phyloP scores from a whole-genome alignment of 2,888 invertebrate species.

The Argynnis bischoffii region DNA sequence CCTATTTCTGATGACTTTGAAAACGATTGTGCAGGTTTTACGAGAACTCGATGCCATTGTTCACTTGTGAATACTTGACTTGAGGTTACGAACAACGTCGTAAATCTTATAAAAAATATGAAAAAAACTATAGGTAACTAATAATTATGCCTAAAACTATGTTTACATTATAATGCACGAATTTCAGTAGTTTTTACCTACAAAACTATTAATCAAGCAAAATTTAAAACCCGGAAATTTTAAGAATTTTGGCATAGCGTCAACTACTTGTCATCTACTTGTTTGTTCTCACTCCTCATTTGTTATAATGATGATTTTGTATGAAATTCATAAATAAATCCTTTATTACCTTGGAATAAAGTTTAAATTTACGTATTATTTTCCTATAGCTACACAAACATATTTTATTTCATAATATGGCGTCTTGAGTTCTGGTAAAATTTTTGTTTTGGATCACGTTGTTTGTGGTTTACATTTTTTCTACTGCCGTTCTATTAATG shows the following conservation, averaged over 20 bases:
- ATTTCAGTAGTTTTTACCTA: neutral
- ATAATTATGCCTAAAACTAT: too few relatives aligned
- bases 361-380: neutral
- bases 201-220: constrained; percentile 8
- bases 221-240: constrained; percentile 48
- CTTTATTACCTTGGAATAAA: constrained; percentile 13
- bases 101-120: too few relatives aligned
- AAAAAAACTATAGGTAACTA: too few relatives aligned
- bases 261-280: constrained; percentile 52
- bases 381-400: too few relatives aligned
- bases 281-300: constrained; percentile 17
- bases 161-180: neutral
- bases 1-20: constrained; percentile 22
- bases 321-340: neutral
- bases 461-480: too few relatives aligned
- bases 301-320: constrained; percentile 5
- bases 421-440: constrained; percentile 13
- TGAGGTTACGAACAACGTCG: too few relatives aligned
- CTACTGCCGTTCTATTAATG: too few relatives aligned
- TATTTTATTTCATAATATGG: constrained; percentile 3
- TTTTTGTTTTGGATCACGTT: constrained; percentile 1
- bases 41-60: constrained; percentile 8
- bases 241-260: constrained; percentile 51
- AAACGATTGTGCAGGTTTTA: constrained; percentile 27
- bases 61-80: neutral